These are phyloP conservation scores for Thumatha senex DNA, from an alignment of 2,888 invertebrate species.

Conservation along the genomic window DNA sequence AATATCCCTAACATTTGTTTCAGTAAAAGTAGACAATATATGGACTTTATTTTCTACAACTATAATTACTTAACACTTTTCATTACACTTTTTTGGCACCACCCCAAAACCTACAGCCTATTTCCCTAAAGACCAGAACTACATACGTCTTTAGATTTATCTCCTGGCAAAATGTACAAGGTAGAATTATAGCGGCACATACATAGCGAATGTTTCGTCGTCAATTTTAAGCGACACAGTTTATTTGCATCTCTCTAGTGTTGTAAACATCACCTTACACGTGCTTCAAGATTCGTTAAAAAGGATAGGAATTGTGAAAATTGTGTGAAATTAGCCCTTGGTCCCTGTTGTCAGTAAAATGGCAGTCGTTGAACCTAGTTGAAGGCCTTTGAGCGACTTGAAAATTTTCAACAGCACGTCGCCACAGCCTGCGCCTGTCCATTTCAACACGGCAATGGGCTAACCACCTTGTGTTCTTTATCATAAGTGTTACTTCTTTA, in stretches of 20 bases:
- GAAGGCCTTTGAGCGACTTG: too few species aligned
- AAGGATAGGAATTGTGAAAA: constrained; percentile 26
- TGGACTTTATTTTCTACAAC: neutral
- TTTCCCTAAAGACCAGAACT: constrained; percentile 15
- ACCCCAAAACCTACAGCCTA: constrained; percentile 5
- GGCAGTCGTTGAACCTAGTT: too few species aligned
- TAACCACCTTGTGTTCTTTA: too few species aligned
- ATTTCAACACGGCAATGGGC: too few species aligned
- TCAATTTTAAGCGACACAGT: constrained; percentile 47
- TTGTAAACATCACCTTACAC: constrained; percentile 51
- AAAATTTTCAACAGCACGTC: too few species aligned
- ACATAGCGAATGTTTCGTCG: constrained; percentile 33
- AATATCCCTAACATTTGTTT: too few species aligned
- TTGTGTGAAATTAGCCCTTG: too few species aligned
- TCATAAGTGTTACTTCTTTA: too few species aligned
- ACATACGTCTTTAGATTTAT: constrained; percentile 21
- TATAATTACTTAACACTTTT: neutral
- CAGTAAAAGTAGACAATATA: too few species aligned
- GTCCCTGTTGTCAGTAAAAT: too few species aligned
- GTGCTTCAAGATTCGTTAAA: neutral
- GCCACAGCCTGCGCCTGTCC: too few species aligned
- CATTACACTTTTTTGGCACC: neutral
- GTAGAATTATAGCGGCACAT: constrained; percentile 29
- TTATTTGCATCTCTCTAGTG: constrained; percentile 54
- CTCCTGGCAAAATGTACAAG: constrained; percentile 24